These are phyloP conservation scores for Lota lota DNA, from an alignment of 2,113 vertebrate genomes.

Conservation along the genomic window DNA sequence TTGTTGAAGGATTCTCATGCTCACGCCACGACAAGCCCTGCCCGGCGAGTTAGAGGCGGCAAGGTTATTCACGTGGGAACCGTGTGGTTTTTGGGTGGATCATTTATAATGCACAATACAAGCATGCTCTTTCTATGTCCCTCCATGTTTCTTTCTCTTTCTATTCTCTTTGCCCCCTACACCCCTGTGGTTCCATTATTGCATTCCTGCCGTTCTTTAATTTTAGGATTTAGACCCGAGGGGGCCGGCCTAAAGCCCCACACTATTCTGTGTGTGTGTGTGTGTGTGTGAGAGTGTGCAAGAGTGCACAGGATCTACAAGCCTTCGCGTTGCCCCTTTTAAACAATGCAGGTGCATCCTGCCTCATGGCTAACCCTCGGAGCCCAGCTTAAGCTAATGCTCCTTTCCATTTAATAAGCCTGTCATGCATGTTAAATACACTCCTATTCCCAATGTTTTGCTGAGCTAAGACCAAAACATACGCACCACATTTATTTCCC, in stretches of 20 bases:
- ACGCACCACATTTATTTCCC: background rate
- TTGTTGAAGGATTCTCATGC: no score
- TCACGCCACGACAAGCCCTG: no score
- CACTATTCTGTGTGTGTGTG: background rate
- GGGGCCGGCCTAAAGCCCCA: constrained; percentile 17
- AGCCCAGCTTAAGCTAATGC: constrained; percentile 31
- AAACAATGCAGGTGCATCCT: constrained; percentile 61
- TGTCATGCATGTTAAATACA: constrained; percentile 31
- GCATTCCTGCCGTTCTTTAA: constrained; percentile 46
- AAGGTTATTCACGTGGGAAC: background rate
- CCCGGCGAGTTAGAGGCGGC: no score
- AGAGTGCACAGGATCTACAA: background rate
- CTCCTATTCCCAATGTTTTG: constrained; percentile 21
- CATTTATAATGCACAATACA: constrained; percentile 27
- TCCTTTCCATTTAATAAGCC: constrained; percentile 33
- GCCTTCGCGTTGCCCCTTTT: constrained; percentile 32
- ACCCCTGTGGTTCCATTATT: constrained; percentile 37
- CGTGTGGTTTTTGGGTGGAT: constrained; percentile 21
- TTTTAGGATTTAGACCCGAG: constrained; percentile 52
- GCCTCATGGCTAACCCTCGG: constrained; percentile 25
- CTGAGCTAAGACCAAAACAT: constrained; percentile 15
- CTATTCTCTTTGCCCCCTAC: constrained; percentile 28
- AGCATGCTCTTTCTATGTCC: background rate
- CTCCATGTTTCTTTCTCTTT: constrained; percentile 14
- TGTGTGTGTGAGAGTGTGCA: background rate